phyloP scores from a whole-genome alignment of 2,888 invertebrate genomes.

The Laothoe populi region DNA sequence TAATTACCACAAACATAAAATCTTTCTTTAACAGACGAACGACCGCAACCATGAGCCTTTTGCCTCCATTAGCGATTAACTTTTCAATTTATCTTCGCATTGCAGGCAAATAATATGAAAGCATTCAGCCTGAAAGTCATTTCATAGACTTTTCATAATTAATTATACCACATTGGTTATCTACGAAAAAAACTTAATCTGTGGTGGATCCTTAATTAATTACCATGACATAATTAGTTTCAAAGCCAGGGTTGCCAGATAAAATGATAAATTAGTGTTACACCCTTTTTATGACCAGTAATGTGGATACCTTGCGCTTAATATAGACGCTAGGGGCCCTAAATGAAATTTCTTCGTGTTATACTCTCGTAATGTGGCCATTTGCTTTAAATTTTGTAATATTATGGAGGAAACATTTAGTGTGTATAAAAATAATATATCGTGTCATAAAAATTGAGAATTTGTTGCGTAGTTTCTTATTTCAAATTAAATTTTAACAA shows the following conservation, averaged over 20 bases:
- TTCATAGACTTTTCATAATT: background rate
- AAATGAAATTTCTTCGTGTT: background rate
- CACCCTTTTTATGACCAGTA: conserved; percentile 16
- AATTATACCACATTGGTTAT: background rate
- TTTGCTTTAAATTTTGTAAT: too few species aligned
- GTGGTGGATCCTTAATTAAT: background rate
- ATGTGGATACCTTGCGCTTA: background rate
- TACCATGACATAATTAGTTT: conserved; percentile 8
- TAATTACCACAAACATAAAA: too few species aligned
- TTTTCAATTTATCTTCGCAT: background rate
- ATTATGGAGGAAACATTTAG: too few species aligned
- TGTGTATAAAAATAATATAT: too few species aligned
- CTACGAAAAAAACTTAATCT: background rate
- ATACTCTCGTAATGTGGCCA: background rate
- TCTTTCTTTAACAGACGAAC: background rate
- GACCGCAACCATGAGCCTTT: background rate
- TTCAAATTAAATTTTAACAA: too few species aligned
- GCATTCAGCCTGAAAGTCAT: background rate
- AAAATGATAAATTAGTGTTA: conserved; percentile 14
- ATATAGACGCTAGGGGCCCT: background rate
- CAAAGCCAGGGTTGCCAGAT: background rate
- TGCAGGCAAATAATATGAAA: background rate
- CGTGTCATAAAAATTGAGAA: too few species aligned
- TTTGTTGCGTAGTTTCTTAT: too few species aligned
- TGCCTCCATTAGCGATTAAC: background rate